Evolutionary conservation across 2,113 vertebrate species (phyloP).

Genomic region (Phainopepla nitens): DNA sequence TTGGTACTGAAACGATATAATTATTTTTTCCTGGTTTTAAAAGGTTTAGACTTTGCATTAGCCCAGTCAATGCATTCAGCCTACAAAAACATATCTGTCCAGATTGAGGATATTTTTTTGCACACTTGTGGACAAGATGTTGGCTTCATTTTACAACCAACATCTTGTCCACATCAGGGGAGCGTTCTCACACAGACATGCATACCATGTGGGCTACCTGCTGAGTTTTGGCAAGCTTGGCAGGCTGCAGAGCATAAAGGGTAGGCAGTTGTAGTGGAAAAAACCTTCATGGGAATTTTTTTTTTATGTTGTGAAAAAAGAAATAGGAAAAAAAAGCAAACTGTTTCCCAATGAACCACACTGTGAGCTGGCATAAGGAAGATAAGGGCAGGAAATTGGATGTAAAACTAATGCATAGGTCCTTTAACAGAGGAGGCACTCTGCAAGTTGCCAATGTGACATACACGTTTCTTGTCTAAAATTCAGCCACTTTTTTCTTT

Average conservation of each 20-base stretch:
- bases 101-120: conserved; percentile 61
- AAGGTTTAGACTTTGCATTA: conserved; percentile 45
- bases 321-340: conserved; percentile 5
- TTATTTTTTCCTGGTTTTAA: conserved; percentile 27
- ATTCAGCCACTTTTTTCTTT: conserved; percentile 70
- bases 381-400: conserved; percentile 76
- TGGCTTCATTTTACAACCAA: conserved; percentile 77
- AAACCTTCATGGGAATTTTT: conserved; percentile 75
- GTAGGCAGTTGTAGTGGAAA: conserved; percentile 73
- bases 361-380: conserved; percentile 76
- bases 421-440: conserved; percentile 65
- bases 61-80: conserved; percentile 26
- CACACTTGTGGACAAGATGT: conserved; percentile 80
- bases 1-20: neutral
- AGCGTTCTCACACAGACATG: conserved; percentile 76
- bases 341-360: conserved; percentile 70
- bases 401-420: conserved; percentile 69
- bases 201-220: conserved; percentile 80
- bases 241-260: conserved; percentile 73
- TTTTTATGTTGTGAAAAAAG: conserved; percentile 61
- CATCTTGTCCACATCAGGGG: conserved; percentile 82
- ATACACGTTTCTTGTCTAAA: conserved; percentile 66
- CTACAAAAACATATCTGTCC: conserved; percentile 31
- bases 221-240: conserved; percentile 79
- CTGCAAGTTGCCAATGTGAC: conserved; percentile 65